Percentiles rank a stretch among this genome's conserved stretches.
Evolutionary conservation across 2,113 vertebrate species (phyloP).

Genomic region (Ochotona curzoniae): DNA sequence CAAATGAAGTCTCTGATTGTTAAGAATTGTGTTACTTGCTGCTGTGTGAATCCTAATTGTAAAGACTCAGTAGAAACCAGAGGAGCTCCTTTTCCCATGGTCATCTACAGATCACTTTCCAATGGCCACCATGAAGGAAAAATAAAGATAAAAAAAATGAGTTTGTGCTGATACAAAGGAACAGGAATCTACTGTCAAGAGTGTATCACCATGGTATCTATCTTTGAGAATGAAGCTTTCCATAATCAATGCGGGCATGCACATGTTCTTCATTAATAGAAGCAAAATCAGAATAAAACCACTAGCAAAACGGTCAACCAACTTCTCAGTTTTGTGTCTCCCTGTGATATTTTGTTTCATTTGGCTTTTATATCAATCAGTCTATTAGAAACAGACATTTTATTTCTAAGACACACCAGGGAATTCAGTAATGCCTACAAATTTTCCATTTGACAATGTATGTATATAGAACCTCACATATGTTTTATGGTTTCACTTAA

Average conservation of each 20-base stretch:
- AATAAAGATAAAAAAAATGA: background rate
- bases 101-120: background rate
- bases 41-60: background rate
- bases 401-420: slow-evolving; percentile 54
- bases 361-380: slow-evolving; percentile 55
- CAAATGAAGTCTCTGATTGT: background rate
- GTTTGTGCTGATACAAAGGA: background rate
- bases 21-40: background rate
- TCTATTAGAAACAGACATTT: slow-evolving; percentile 67
- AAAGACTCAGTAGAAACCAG: background rate
- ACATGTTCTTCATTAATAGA: slow-evolving; percentile 52
- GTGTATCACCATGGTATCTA: background rate
- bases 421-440: slow-evolving; percentile 61
- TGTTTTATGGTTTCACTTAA: slow-evolving; percentile 56
- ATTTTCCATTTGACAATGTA: slow-evolving; percentile 38
- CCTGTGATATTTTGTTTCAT: slow-evolving; percentile 62
- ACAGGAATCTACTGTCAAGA: background rate
- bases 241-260: background rate
- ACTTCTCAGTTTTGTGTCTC: slow-evolving; percentile 33
- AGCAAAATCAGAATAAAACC: slow-evolving; percentile 2
- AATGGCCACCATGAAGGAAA: background rate
- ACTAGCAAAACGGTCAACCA: slow-evolving; percentile 22
- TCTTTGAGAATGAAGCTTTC: background rate
- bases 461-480: slow-evolving; percentile 26
- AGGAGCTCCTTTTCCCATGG: background rate